phyloP scores from a whole-genome alignment of 2,888 invertebrate genomes.

The Cotesia congregata region DNA sequence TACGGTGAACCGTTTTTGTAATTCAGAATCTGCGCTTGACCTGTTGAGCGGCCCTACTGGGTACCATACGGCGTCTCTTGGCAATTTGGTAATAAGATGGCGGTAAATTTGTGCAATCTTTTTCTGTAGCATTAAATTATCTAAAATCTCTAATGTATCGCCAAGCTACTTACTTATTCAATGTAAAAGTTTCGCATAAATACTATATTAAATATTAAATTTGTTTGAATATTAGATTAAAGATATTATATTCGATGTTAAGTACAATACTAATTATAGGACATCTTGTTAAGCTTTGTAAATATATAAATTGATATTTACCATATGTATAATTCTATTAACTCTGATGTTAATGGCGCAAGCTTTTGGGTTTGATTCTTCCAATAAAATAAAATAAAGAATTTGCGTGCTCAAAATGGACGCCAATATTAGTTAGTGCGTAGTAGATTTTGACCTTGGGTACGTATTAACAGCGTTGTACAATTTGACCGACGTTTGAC shows the following conservation, averaged over 20 bases:
- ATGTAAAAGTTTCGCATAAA: neutral
- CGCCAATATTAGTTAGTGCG: too few relatives aligned
- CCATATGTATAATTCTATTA: neutral
- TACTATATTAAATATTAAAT: neutral
- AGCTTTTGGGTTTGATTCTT: neutral
- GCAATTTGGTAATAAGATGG: too few relatives aligned
- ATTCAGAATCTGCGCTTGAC: too few relatives aligned
- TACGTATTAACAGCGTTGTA: too few relatives aligned
- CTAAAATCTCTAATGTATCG: neutral
- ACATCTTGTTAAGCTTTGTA: neutral
- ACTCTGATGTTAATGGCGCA: neutral
- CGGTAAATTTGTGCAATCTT: neutral
- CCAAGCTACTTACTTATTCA: neutral
- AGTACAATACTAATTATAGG: neutral
- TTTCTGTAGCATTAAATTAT: neutral
- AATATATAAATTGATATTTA: slow-evolving; percentile 2
- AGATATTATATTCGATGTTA: neutral
- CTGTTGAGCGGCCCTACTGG: too few relatives aligned
- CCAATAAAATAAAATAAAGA: slow-evolving; percentile 3
- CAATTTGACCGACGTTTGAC: too few relatives aligned
- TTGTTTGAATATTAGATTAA: too few relatives aligned
- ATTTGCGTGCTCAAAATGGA: too few relatives aligned
- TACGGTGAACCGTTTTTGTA: too few relatives aligned
- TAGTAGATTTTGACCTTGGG: too few relatives aligned
- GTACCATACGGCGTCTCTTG: too few relatives aligned